These are phyloP conservation scores for Spheniscus humboldti DNA, from an alignment of 2,797 vertebrate genomes.

Conservation along the genomic window DNA sequence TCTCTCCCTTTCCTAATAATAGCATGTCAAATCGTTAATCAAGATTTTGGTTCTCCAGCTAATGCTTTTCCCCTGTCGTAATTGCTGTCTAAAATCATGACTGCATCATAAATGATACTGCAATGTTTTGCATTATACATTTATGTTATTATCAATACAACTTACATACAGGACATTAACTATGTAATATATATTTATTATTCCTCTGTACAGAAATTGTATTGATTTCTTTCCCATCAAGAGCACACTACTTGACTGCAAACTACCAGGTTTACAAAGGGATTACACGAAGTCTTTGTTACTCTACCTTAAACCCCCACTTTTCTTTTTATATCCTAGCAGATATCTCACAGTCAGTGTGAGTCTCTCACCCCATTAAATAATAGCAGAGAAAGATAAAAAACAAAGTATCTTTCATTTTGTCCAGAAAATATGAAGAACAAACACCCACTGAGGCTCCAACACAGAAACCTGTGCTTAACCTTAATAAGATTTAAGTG, in stretches of 20 bases:
- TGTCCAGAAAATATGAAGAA: background rate
- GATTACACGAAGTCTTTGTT: background rate
- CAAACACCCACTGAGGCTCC: background rate
- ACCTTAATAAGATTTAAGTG: background rate
- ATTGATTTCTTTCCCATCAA: slow-evolving; percentile 10
- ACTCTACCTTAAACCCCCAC: background rate
- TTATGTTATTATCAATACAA: slow-evolving; percentile 29
- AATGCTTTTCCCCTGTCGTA: background rate
- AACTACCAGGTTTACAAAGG: background rate
- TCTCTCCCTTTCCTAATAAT: background rate
- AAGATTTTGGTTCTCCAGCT: background rate
- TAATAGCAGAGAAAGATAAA: background rate
- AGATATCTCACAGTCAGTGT: background rate
- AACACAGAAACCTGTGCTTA: background rate
- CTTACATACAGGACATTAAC: slow-evolving; percentile 25
- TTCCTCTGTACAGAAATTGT: background rate
- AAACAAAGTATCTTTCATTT: background rate
- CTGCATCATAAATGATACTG: background rate
- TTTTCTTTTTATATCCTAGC: background rate
- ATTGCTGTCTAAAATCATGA: slow-evolving; percentile 1
- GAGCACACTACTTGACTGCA: background rate
- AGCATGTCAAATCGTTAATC: background rate
- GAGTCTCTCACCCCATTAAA: background rate
- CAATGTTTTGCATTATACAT: background rate
- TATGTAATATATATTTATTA: slow-evolving; percentile 15